Conservation (phyloP, 2,113 vertebrate species). For the Epinephelus lanceolatus region DNA sequence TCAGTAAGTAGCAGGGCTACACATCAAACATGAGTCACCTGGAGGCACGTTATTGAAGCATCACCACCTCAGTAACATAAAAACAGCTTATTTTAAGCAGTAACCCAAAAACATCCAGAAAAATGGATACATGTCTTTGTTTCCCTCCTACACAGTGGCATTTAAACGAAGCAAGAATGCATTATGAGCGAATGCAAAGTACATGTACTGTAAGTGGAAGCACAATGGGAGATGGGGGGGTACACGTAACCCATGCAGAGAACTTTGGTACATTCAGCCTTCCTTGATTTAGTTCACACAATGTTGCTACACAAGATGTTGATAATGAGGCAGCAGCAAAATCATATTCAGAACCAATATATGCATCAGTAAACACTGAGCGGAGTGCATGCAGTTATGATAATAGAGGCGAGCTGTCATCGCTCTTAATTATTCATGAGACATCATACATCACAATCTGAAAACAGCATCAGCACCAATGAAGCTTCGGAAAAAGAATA, state of each 20-base stretch:
- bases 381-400: slow-evolving; percentile 56
- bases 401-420: slow-evolving; percentile 59
- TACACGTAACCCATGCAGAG: slow-evolving; percentile 17
- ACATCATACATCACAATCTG: slow-evolving; percentile 56
- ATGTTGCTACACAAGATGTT: slow-evolving; percentile 47
- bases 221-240: slow-evolving; percentile 22
- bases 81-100: slow-evolving; percentile 47
- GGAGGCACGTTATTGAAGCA: slow-evolving; percentile 58
- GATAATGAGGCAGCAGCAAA: slow-evolving; percentile 52
- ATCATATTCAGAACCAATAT: slow-evolving; percentile 53
- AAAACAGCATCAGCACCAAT: slow-evolving; percentile 55
- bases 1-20: slow-evolving; percentile 43
- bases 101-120: slow-evolving; percentile 33
- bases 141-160: slow-evolving; percentile 27
- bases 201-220: slow-evolving; percentile 39
- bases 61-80: slow-evolving; percentile 41
- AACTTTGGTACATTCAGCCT: slow-evolving; percentile 68
- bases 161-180: slow-evolving; percentile 58
- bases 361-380: slow-evolving; percentile 64
- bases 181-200: slow-evolving; percentile 47
- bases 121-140: slow-evolving; percentile 29
- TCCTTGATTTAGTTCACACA: slow-evolving; percentile 57
- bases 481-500: slow-evolving; percentile 57
- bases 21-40: slow-evolving; percentile 47
- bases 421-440: slow-evolving; percentile 74